Base-by-base conservation (phyloP, 2,888 invertebrate species). In the Machimus rusticus region DNA sequence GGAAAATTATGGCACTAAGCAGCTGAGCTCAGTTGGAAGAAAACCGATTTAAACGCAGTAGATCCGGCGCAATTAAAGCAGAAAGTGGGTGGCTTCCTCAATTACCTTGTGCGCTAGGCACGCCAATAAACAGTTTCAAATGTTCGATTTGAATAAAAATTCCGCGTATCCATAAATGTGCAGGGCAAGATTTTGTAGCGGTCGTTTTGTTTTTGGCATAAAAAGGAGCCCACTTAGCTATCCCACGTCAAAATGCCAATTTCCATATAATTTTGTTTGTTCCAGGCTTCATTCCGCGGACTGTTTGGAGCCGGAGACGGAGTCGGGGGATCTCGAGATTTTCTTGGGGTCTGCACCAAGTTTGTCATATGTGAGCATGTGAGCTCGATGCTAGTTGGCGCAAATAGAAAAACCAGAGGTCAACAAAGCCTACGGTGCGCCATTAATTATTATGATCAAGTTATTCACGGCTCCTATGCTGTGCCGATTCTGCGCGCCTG, bases 1-100 rank as follows among this genome's bases (percentile, higher is more conserved):
- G 66, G 12, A 28, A 66, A 39, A 66, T 66, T 79, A 46, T 28
- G n/a, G 51, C n/a, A 16, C 31, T 28, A 16, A 28, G 16, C 14
- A 78, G 39, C 12, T 12, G 12, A 19, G 14, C 23, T 78, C 6
- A 8, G 46, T 57, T 82, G 82, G 34, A 55, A 55, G 55, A 31
- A 66, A 57, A 66, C 34, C 82, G 37, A 82, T 82, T 66, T 57
- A 34, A 82, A 57, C 51, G 55, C 81, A 81, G n/a, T 57, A 81
- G 55, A 81, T 81, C 55, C 55, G 55, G 31, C 81, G 82, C 82
- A 82, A 82, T 82, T 82, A 82, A 82, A 82, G 12, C 34, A 37
- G 37, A 82, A 82, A 82, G 82, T 82, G 82, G 82, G 82, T 82
- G 82, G 82, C 82, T 82, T 82, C 82, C 82, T 82, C 82, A 82